These are phyloP conservation scores for Epistrophe eligans DNA, from an alignment of 2,888 invertebrate genomes.

Conservation along the genomic window DNA sequence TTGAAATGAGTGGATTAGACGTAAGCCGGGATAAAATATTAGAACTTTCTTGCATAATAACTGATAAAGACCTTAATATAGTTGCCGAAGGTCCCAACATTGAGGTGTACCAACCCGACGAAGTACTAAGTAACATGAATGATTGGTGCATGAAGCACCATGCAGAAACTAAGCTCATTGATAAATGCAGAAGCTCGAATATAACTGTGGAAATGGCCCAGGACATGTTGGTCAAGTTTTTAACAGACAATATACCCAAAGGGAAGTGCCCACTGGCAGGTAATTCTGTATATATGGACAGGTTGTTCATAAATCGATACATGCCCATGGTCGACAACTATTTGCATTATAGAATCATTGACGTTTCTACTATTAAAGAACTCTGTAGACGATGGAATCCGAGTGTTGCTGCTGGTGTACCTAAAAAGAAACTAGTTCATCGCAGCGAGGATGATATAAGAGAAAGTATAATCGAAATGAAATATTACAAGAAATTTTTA, in stretches of 20 bases:
- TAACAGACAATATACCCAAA: slow-evolving; percentile 85
- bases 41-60: slow-evolving; percentile 95
- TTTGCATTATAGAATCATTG: slow-evolving; percentile 96
- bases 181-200: slow-evolving; percentile 89
- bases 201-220: slow-evolving; percentile 89
- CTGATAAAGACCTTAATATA: slow-evolving; percentile 91
- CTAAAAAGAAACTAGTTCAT: slow-evolving; percentile 88
- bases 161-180: slow-evolving; percentile 92
- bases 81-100: slow-evolving; percentile 90
- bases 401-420: slow-evolving; percentile 85
- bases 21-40: slow-evolving; percentile 90
- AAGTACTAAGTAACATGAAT: slow-evolving; percentile 90
- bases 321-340: slow-evolving; percentile 91
- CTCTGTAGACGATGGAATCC: slow-evolving; percentile 91
- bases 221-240: slow-evolving; percentile 88
- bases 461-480: slow-evolving; percentile 93
- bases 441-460: slow-evolving; percentile 92
- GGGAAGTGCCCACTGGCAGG: slow-evolving; percentile 92
- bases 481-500: slow-evolving; percentile 87
- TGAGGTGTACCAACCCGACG: slow-evolving; percentile 91
- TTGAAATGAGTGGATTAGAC: slow-evolving; percentile 96
- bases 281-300: slow-evolving; percentile 94
- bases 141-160: slow-evolving; percentile 94
- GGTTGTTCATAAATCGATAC: slow-evolving; percentile 91
- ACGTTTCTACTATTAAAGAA: slow-evolving; percentile 96